Evolutionary conservation across 2,113 vertebrate genomes (phyloP), one percentile per base, ranked within the genome.

Genomic region (Pedionomus torquatus): DNA sequence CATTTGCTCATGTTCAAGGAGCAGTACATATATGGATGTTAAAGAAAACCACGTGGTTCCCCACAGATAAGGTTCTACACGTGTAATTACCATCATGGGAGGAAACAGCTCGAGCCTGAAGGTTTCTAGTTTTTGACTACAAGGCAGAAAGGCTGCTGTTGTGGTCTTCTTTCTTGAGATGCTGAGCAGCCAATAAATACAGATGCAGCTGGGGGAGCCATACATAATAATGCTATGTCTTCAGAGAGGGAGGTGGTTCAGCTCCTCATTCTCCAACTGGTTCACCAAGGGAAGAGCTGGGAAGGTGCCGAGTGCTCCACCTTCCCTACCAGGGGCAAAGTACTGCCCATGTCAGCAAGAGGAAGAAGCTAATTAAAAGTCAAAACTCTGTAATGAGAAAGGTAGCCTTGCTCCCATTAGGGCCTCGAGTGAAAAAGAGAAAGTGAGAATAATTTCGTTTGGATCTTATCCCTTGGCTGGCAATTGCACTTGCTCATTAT

Each of bases 371-470:
- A 82, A 93, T 92, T 91, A 87, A 26, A 79, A 87, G 37, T 37
- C 69, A 82, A 76, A 83, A 39, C 24, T 78, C 57, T 39, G 26
- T 81, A 92, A 65, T 30, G 65, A 82, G 46, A 65, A 44, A 43
- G 35, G 52, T 72, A 84, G 21, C 31, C 44, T 79, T 91, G 25
- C 20, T 92, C 61, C 77, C 41, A n/a, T 68, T 76, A 87, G 52
- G 44, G 39, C 37, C 11, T 19, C 8, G 18, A 13, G 23, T 79
- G 66, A 84, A 93, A 91, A 76, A 78, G 31, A 71, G 16, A 69
- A 94, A 86, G 78, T 12, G 33, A 71, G 70, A 63, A 82, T 82
- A 49, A 79, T 57, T 92, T 96, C n/a, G 44, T 89, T 81, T 90
- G 60, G 64, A 44, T 52, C 30, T 84, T 55, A 78, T 85, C 31